Base-by-base conservation (phyloP, 2,797 vertebrate species). In the Leuciscus waleckii region DNA sequence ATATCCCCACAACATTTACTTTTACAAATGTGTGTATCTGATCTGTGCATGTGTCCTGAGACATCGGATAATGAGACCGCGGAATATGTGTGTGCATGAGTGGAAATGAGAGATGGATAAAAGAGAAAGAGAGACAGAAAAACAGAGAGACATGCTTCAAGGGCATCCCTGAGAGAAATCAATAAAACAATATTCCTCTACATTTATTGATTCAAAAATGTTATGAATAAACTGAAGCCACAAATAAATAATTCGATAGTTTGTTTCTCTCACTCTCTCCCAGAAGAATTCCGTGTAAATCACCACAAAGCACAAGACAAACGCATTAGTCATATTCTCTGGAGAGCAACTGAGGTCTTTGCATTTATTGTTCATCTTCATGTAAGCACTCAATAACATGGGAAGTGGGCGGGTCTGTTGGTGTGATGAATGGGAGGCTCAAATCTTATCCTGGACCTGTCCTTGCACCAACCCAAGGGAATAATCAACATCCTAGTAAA, bases 401-500 rank as follows among this genome's bases (percentile, higher is more conserved):
- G 82, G 10, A 56, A 82, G 61, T 75, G 35, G 82, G 82, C 61
- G n/a, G 26, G 67, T 39, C 35, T 76, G 69, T 35, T 74, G 32
- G 67, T 87, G 74, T 90, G 85, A 91, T 89, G 43, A 35, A 86
- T 86, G 79, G 73, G 74, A 51, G 83, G 87, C 81, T 90, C 87
- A 85, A 75, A 87, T 82, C 84, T 89, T 65, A 87, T 90, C 88
- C 80, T 80, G 84, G 81, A 46, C 29, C 7, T 88, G 90, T 46
- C 85, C 87, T 90, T 87, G 89, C 65, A 81, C 14, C 83, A 81
- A 91, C 88, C 90, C 91, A 84, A 1, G 68, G 87, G 91, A 87
- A 87, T 92, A 89, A 94, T 94, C 92, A 93, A 81, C 90, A 81
- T 91, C 91, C 89, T 86, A 89, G 85, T 79, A 91, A 90, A 94